Base-by-base conservation (phyloP, 2,888 invertebrate genomes). In the Chrysina gloriosa region DNA sequence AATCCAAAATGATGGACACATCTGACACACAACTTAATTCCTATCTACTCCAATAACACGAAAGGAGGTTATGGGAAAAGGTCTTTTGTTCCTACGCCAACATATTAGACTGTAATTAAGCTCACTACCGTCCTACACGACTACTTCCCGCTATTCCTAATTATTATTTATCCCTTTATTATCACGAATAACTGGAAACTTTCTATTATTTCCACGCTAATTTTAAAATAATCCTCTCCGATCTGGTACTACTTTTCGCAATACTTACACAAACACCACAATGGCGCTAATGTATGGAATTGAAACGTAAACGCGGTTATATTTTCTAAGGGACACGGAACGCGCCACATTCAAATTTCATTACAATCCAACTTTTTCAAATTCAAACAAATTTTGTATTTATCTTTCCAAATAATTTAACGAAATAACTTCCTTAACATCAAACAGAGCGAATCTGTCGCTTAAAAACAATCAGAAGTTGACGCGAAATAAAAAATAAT, bases 41-140 rank as follows among this genome's bases (percentile, higher is more conserved):
- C 84, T 89, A 88, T 89, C 89, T 89, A 89, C 88, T 88, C 87
- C 89, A 89, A 88, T 89, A 89, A 89, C 88, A 88, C 88, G 88
- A 89, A 85, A 88, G 89, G 89, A 89, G 89, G 89, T 90, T 90
- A 90, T 88, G 88, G 84, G 89, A 89, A 89, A 89, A 88, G 88
- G 88, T 88, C 87, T 87, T 87, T 87, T 86, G 86, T 88, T 87
- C 87, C 88, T 88, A 88, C 88, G 89, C 85, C 83, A 78, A 78
- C 80, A 81, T 78, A 78, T 79, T 78, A 77, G 75, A 71, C 74
- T 69, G 72, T 72, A 76, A 75, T 77, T 75, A 73, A 64, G 54
- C 56, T 47, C 21, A 31, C 14, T 25, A 47, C 14, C 6, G 14
- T 45, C 21, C 34, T 25, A 66, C 16, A 45, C 11, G 47, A 23